Conservation (phyloP, 2,888 invertebrate species). For the Dynastes maya region DNA sequence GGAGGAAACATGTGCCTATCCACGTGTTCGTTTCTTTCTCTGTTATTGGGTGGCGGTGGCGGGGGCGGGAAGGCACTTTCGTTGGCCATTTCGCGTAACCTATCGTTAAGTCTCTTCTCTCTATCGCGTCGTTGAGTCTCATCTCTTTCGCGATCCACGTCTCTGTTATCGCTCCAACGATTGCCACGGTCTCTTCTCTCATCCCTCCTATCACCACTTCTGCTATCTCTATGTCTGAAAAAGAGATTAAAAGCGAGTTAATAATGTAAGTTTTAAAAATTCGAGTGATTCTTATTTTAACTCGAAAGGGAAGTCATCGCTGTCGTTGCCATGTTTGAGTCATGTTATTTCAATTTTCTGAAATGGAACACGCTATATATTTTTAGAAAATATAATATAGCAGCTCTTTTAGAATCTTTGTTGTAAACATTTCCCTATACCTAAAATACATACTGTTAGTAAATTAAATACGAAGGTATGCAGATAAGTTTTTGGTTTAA, state of each 20-base stretch:
- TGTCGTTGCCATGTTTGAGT: no score
- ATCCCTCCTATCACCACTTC: conserved; percentile 59
- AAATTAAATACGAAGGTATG: no score
- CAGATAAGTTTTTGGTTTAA: no score
- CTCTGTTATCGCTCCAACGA: conserved; percentile 56
- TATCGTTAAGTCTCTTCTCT: conserved; percentile 63
- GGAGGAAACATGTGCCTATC: conserved; percentile 40
- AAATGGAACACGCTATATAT: no score
- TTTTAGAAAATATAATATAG: no score
- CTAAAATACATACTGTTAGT: no score
- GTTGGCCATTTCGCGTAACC: conserved; percentile 60
- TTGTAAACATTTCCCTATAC: no score
- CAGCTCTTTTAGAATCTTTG: no score
- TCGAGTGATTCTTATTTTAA: no score
- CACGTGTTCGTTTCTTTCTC: conserved; percentile 50
- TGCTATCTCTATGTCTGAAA: conserved; percentile 61
- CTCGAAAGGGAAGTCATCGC: no score
- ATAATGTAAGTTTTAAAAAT: no score
- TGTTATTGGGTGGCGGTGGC: conserved; percentile 41
- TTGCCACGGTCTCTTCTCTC: conserved; percentile 54
- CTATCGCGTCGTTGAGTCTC: conserved; percentile 63
- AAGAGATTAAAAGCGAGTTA: conserved; percentile 51
- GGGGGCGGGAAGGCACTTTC: conserved; percentile 38
- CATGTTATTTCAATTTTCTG: no score
- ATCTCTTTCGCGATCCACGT: conserved; percentile 57